Base-by-base conservation (phyloP, 2,888 invertebrate species). In the Melinaea marsaeus region DNA sequence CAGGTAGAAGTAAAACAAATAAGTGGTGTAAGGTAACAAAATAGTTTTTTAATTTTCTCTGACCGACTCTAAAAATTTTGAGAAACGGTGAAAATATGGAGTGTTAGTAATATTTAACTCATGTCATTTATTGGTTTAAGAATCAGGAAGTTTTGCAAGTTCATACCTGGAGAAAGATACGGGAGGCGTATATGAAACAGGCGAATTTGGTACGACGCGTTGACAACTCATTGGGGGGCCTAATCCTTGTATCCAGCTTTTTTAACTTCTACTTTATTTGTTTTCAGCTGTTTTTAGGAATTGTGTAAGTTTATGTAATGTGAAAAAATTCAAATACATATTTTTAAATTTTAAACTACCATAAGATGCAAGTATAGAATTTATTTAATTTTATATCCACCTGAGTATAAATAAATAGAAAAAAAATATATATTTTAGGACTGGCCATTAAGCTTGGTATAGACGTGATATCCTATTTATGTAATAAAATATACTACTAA, bases 261-360 rank as follows among this genome's bases (percentile, higher is more conserved):
- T 93, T 92, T 69, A 94, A 95, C 76, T 92, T 95, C 69, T 95
- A 94, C 75, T 95, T 94, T 74, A 93, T 95, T 64, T 94, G 94
- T 66, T 88, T 94, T 61, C 94, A 95, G 71, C 84, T 95, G 32
- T 94, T 94, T 76, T 88, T 94, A 73, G 93, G 92, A 51, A 91
- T 94, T 61, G 92, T 92, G 94, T 94, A 80, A 90, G 92, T 78
- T 42, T 42, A 1, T 34, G 9, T 7, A 35, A 2, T 13, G 13
- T 4, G 32, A 32, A 2, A 45, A 37, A 37, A 2, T 37, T 6
- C 2, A 37, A 37, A 37, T 22, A 22, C 22, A 22, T 22, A 22
- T 22, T 22, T 22, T 22, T 22, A 22, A 22, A 22, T 22, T 22
- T 22, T 22, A 22, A 22, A 22, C 22, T 22, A 22, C 22, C 22